Base-by-base conservation (phyloP, 2,113 vertebrate species). In the Chaetops frenatus region DNA sequence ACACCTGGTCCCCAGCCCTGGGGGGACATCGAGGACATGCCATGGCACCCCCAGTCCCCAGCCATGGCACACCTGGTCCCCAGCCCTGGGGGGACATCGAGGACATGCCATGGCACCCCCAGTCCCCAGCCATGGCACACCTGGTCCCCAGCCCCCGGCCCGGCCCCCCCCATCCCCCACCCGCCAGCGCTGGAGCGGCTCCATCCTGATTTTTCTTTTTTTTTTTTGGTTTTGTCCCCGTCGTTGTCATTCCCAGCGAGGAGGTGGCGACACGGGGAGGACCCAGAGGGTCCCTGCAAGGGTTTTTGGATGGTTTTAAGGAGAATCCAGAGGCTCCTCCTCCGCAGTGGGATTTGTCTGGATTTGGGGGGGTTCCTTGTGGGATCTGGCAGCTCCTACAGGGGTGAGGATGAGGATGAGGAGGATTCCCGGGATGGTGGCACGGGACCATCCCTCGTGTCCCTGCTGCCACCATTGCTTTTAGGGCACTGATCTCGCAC, bases 141-240 rank as follows among this genome's bases (percentile, higher is more conserved):
- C 79, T 29, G 61, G 72, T 80, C 56, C 60, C 47, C 6, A 6
- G 21, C 10, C 15, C 71, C 38, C 15, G 62, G 47, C 67, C 57
- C 25, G 3, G 53, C 70, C 64, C 53, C 61, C 60, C 19, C 74
- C 38, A 62, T 69, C 73, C 61, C 64, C 45, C 6, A 3, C 15
- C 70, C 28, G 11, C 64, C 4, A 14, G 51, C 10, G 5, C 66
- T 36, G 66, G 62, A 89, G 71, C 8, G 22, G 62, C 61, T 92
- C 85, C 88, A 81, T 90, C 73, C 47, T 45, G n/a, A 83, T 27
- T 57, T 69, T 51, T 87, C 40, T 40, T 51, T 87, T n/a, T n/a
- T n/a, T n/a, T n/a, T n/a, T n/a, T n/a, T n/a, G n/a, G n/a, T n/a
- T 45, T 35, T 45, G 25, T 74, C 25, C 4, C 50, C 57, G 22